phyloP scores from a whole-genome alignment of 2,797 vertebrate genomes.

The Catamblyrhynchus diadema region DNA sequence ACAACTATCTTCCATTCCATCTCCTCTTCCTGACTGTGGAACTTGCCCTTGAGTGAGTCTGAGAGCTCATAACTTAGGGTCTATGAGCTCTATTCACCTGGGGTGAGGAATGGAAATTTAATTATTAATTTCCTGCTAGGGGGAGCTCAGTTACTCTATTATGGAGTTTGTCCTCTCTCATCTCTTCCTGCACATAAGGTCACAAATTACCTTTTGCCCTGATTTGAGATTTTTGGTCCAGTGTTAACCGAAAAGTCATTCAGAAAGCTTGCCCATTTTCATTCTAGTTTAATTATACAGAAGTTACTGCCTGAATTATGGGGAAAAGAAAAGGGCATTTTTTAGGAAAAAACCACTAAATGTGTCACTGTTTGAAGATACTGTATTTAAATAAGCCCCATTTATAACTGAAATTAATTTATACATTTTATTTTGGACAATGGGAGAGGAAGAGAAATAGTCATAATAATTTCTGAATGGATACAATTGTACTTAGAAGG shows the following conservation, averaged over 20 bases:
- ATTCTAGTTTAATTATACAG: not conserved
- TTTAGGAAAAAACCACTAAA: not conserved
- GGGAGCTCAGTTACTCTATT: not conserved
- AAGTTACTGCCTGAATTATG: not conserved
- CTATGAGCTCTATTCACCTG: not conserved
- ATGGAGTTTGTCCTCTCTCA: not conserved
- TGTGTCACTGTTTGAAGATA: not conserved
- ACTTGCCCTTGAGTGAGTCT: not conserved
- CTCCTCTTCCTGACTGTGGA: not conserved
- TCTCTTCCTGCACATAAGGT: not conserved
- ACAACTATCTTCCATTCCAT: not conserved
- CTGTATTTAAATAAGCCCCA: not conserved
- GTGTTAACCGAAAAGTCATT: not conserved
- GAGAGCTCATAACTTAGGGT: not conserved
- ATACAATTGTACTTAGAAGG: not conserved
- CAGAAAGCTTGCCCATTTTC: not conserved
- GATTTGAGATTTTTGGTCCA: not conserved
- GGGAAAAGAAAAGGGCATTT: not conserved
- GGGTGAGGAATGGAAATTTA: not conserved
- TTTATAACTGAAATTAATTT: not conserved
- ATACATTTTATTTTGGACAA: not conserved
- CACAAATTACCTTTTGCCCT: not conserved
- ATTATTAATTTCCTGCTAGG: not conserved
- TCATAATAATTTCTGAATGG: not conserved
- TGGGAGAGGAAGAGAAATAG: not conserved